phyloP scores from a whole-genome alignment of 2,113 vertebrate species.

The Melanocharis versteri region DNA sequence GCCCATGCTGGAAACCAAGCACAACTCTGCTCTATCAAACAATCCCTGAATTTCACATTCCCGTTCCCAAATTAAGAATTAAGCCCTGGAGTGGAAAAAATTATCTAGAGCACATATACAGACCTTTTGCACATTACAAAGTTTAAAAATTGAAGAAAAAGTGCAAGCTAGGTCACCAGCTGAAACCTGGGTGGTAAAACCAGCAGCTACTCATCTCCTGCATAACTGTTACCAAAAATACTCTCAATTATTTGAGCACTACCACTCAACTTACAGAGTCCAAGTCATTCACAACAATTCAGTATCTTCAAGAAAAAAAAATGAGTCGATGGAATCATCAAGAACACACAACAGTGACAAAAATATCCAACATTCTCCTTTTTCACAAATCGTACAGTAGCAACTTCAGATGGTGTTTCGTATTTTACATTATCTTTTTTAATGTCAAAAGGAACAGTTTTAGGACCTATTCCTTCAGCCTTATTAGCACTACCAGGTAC shows the following conservation, averaged over 20 bases:
- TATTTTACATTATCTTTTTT: not conserved
- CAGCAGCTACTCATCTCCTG: not conserved
- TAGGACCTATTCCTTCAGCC: not conserved
- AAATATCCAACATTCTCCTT: accelerated
- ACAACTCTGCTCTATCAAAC: not conserved
- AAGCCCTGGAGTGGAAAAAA: not conserved
- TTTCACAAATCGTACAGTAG: not conserved
- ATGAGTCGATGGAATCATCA: not conserved
- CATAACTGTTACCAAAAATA: not conserved
- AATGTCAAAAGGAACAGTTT: not conserved
- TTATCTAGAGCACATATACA: not conserved
- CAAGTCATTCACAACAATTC: not conserved
- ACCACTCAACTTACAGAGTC: not conserved
- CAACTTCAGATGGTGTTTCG: not conserved
- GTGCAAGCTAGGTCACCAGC: not conserved
- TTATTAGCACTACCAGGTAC: not conserved
- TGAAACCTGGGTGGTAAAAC: not conserved
- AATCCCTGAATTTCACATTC: not conserved
- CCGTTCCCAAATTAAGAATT: not conserved
- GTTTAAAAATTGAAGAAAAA: not conserved
- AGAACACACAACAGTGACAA: not conserved
- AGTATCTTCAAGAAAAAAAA: not conserved
- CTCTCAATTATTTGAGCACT: not conserved
- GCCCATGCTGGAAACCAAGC: not conserved
- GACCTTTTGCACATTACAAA: not conserved